A percentile compares a stretch with the other conserved stretches of the same genome.
phyloP scores from a whole-genome alignment of 2,113 vertebrate species.

The Vulpes ferrilata region DNA sequence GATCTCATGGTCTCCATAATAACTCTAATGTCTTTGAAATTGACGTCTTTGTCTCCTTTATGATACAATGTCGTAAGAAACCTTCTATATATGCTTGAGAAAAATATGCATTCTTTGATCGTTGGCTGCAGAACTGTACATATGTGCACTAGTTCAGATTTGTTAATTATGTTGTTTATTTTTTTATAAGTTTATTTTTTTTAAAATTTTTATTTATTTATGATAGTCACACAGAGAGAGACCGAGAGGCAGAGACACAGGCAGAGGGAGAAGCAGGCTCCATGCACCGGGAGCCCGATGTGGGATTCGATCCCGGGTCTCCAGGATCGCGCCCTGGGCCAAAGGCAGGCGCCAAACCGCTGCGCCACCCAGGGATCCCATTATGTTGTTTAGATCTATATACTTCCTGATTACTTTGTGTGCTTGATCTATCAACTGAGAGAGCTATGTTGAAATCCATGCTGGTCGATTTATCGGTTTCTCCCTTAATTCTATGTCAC shows the following conservation, averaged over 20 bases:
- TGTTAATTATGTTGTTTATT: neutral
- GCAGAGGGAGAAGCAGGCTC: too few relatives aligned
- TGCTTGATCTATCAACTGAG: neutral
- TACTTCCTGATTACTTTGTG: neutral
- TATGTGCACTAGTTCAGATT: neutral
- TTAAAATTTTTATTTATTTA: too few relatives aligned
- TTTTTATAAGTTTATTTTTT: too few relatives aligned
- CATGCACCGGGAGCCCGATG: too few relatives aligned
- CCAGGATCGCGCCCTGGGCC: too few relatives aligned
- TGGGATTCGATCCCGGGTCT: too few relatives aligned
- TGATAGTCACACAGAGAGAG: too few relatives aligned
- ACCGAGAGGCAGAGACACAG: too few relatives aligned
- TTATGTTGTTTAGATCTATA: neutral
- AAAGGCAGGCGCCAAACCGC: too few relatives aligned
- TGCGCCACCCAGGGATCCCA: too few relatives aligned
- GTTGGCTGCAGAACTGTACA: neutral
- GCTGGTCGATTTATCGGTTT: neutral
- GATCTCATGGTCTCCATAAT: neutral
- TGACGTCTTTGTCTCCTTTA: neutral
- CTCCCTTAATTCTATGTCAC: neutral
- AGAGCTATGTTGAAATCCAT: neutral
- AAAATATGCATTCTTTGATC: neutral
- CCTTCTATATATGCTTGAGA: neutral
- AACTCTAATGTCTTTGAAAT: neutral
- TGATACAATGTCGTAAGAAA: conserved; percentile 1